phyloP scores from a whole-genome alignment of 2,113 vertebrate genomes.

The Dicerorhinus sumatrensis region DNA sequence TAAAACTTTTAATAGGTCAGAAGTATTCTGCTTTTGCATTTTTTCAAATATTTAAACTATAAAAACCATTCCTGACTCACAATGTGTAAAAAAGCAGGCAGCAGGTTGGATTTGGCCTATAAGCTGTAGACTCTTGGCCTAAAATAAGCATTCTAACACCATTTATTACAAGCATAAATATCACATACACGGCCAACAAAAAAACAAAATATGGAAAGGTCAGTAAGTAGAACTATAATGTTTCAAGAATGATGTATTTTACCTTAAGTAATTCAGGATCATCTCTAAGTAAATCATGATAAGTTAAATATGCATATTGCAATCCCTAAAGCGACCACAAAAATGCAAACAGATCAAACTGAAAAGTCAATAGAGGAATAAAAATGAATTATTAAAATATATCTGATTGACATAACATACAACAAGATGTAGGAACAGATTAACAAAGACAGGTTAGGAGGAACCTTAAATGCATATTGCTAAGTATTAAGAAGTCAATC shows the following conservation, averaged over 20 bases:
- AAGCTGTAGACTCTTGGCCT: background rate
- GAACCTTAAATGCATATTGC: background rate
- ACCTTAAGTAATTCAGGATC: background rate
- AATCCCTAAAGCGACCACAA: background rate
- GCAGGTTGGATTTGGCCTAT: background rate
- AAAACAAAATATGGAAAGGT: background rate
- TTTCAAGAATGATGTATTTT: background rate
- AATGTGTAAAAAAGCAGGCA: background rate
- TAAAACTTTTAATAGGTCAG: background rate
- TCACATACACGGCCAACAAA: background rate
- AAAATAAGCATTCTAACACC: background rate
- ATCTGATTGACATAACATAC: background rate
- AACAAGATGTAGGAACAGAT: background rate
- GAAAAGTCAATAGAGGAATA: background rate
- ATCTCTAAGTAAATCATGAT: background rate
- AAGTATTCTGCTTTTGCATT: background rate
- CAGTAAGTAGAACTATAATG: slow-evolving; percentile 11
- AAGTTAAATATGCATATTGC: background rate
- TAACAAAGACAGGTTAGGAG: background rate
- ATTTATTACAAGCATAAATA: background rate
- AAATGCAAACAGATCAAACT: background rate
- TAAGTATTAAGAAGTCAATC: background rate
- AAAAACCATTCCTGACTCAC: background rate
- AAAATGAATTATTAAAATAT: slow-evolving; percentile 5
- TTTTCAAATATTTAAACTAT: background rate